Evolutionary conservation across 2,888 invertebrate genomes (phyloP).

Genomic region (Thera britannica): DNA sequence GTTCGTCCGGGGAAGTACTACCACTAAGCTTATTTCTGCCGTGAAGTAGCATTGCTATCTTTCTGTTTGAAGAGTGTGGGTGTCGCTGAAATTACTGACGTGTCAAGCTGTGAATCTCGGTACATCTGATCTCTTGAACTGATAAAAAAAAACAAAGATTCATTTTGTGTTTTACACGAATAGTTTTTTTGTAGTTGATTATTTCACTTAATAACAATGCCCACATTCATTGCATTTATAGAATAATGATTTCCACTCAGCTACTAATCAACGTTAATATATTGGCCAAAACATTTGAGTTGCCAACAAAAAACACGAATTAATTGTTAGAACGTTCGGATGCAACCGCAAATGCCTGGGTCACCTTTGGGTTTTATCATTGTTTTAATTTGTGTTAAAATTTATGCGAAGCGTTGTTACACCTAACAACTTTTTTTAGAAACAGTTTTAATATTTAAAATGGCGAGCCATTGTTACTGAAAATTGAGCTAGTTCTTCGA

Average conservation of each 20-base stretch:
- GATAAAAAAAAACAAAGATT: not conserved
- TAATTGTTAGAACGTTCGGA: constrained; percentile 37
- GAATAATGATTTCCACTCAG: constrained; percentile 30
- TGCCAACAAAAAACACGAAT: constrained; percentile 38
- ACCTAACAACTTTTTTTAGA: not conserved
- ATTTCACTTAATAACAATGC: constrained; percentile 12
- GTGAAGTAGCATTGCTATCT: too few species aligned
- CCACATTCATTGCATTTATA: constrained; percentile 27
- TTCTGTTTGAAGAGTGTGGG: too few species aligned
- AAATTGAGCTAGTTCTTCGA: not conserved
- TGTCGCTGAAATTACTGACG: too few species aligned
- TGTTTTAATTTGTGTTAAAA: constrained; percentile 31
- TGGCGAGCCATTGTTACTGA: not conserved
- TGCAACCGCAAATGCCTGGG: constrained; percentile 40
- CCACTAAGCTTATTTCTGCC: too few species aligned
- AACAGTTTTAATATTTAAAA: not conserved
- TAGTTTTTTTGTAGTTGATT: not conserved
- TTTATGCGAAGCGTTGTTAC: constrained; percentile 17
- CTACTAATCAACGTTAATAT: constrained; percentile 34
- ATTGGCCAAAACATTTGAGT: constrained; percentile 33
- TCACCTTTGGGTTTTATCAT: constrained; percentile 39
- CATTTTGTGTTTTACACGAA: not conserved
- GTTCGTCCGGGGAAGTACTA: too few species aligned
- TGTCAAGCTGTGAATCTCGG: too few species aligned
- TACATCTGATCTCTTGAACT: too few species aligned